Conservation (phyloP, 2,113 vertebrate species). For the Aptenodytes forsteri region DNA sequence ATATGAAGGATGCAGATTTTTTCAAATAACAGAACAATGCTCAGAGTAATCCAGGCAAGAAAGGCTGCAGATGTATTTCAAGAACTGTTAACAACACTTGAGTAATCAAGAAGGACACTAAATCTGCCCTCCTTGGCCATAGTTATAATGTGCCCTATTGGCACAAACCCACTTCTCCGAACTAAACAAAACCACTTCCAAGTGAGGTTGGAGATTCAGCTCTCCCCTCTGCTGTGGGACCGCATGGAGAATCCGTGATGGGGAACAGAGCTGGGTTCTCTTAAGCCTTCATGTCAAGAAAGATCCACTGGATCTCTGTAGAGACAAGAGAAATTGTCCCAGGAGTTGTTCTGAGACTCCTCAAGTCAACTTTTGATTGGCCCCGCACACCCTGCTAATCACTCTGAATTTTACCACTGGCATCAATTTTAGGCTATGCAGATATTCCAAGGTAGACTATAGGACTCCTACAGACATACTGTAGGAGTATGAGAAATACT, state of each 20-base stretch:
- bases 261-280: neutral
- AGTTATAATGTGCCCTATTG: neutral
- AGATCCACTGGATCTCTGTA: neutral
- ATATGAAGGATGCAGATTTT: neutral
- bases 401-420: neutral
- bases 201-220: neutral
- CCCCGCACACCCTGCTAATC: neutral
- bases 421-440: neutral
- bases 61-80: neutral
- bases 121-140: neutral
- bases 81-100: neutral
- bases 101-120: neutral
- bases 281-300: neutral
- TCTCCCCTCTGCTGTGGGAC: neutral
- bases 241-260: neutral
- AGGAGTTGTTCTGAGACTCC: neutral
- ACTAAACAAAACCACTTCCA: neutral
- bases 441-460: neutral
- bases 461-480: neutral
- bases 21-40: neutral
- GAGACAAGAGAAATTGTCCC: neutral
- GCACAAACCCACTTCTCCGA: neutral
- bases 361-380: neutral
- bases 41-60: neutral
- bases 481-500: neutral